Evolutionary conservation across 2,113 vertebrate species (phyloP).

Genomic region (Prunella himalayana): DNA sequence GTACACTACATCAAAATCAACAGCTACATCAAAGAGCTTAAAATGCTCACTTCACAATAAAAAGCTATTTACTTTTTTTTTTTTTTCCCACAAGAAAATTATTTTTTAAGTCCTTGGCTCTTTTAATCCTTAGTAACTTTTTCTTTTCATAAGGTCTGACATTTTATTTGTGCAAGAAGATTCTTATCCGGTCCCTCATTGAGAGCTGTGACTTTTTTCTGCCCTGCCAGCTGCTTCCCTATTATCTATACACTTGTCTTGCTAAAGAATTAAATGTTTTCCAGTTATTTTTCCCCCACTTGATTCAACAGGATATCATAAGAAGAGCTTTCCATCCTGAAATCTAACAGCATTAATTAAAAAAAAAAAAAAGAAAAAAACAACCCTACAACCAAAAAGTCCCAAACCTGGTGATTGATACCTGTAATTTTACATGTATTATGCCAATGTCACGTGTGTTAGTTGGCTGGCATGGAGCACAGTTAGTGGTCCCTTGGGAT

Average conservation of each 20-base stretch:
- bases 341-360: not conserved
- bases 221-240: not conserved
- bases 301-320: not conserved
- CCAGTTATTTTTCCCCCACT: not conserved
- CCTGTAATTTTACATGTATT: not conserved
- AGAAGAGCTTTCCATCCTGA: not conserved
- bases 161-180: not conserved
- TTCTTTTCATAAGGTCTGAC: not conserved
- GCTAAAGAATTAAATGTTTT: not conserved
- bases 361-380: not conserved
- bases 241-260: not conserved
- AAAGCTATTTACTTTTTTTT: conserved; percentile 40
- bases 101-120: not conserved
- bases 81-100: not conserved
- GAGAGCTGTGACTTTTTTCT: not conserved
- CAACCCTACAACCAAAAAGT: not conserved
- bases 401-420: not conserved
- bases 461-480: not conserved
- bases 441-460: not conserved
- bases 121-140: not conserved
- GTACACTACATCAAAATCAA: conserved; percentile 35
- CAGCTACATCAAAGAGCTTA: conserved; percentile 18
- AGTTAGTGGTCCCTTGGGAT: not conserved
- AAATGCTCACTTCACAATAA: conserved; percentile 30
- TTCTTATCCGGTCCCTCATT: not conserved